Base-by-base conservation (phyloP, 2,797 vertebrate species). In the Notoglanidium macrostoma region DNA sequence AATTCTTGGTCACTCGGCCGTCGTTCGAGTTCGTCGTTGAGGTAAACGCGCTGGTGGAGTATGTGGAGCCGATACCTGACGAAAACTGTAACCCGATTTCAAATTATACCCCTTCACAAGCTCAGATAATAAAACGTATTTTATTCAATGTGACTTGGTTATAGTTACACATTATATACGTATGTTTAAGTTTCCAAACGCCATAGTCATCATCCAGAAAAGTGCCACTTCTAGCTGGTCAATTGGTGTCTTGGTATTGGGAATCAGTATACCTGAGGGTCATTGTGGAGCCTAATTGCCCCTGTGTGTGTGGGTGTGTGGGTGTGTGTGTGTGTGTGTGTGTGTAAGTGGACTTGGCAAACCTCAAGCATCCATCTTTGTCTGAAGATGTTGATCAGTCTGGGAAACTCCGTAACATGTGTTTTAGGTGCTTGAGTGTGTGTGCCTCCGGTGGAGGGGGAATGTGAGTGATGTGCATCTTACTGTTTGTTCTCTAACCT, bases 341-440 rank as follows among this genome's bases (percentile, higher is more conserved):
- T 87, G 46, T 88, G 85, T 68, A 83, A 57, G 77, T 26, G 23
- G 88, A 67, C 88, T 88, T 61, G 59, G 68, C 87, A 91, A 91
- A 89, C 88, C 79, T 72, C 40, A 55, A 57, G 57, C 87, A 83
- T 91, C 88, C 78, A 61, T 89, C 91, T 90, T 54, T 90, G 86
- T 89, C 86, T 63, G 3, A 65, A 82, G 51, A 80, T 91, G 87
- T 90, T 89, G 86, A 90, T 89, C 79, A 82, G 84, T 68, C 57
- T 76, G n/a, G 77, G 19, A 63, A 84, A 78, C 49, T 81, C 82
- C 57, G 55, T 57, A 84, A 87, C 87, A 86, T 61, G 40, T 89
- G 90, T 90, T 90, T 88, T 88, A 87, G 79, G 89, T 89, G 89
- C 84, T 78, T 83, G 89, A 87, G 88, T 88, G 85, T 87, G 70